Evolutionary conservation across 2,113 vertebrate species (phyloP), one percentile per base, ranked within the genome.

Genomic region (Apteryx owenii): DNA sequence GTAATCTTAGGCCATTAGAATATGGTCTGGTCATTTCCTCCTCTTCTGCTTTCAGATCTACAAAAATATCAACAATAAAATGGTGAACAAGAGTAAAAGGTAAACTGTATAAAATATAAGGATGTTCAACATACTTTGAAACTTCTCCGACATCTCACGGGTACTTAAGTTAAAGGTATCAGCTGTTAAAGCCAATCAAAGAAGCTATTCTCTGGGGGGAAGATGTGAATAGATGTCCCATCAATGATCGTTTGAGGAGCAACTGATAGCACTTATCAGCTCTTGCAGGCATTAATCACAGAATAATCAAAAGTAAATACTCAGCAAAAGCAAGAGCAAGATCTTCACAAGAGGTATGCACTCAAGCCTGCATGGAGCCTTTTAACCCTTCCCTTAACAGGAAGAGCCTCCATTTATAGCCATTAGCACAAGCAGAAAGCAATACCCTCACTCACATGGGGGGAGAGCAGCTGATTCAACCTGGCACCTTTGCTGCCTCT

Each of bases 231-330:
- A 83, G 71, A 81, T 76, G 64, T 88, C 88, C 85, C 86, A 97
- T 95, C 72, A 64, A 60, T 93, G 72, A 92, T 89, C 80, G 50
- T 88, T 90, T 95, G 89, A 89, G 91, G 64, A 90, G 58, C 80
- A 93, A 85, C 89, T 29, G 93, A 97, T 95, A 97, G 64, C 81
- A 89, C 91, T 96, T 95, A 95, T 95, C 93, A 96, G 96, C 78
- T 94, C 89, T 86, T 92, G 91, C 70, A 92, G 56, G 69, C 95
- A 97, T 95, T 95, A 96, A 95, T 97, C 95, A 97, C 86, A 88
- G 68, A 88, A 88, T 91, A 96, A 95, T 96, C 89, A 96, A 97
- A 96, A 96, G 97, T 89, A 97, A 98, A 98, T 85, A 96, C 65
- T 83, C 58, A 89, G 86, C n/a, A 95, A 76, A 65, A 77, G 60